Percentiles rank a stretch among this genome's conserved stretches.
These are phyloP conservation scores for Lomographa bimaculata DNA, from an alignment of 2,888 invertebrate genomes.

Conservation along the genomic window DNA sequence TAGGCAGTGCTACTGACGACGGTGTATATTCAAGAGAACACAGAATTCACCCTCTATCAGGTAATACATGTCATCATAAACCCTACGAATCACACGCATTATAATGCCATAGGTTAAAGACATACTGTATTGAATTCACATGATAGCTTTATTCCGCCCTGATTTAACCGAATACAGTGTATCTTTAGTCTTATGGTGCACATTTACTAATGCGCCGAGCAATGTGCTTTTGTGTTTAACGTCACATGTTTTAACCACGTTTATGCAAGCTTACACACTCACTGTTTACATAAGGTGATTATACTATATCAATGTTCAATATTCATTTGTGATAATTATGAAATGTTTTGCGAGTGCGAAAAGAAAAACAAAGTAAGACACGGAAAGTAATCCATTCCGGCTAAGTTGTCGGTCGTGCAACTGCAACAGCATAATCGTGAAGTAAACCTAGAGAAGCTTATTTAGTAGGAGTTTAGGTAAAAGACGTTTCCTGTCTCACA, in stretches of 20 bases:
- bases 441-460: no score
- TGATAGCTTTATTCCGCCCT: no score
- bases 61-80: slow-evolving; percentile 40
- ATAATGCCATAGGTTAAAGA: slow-evolving; percentile 1
- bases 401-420: no score
- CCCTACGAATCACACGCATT: not conserved
- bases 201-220: slow-evolving; percentile 18
- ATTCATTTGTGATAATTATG: slow-evolving; percentile 9
- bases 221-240: slow-evolving; percentile 35
- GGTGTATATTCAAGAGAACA: slow-evolving; percentile 69
- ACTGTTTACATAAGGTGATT: slow-evolving; percentile 5
- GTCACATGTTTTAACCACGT: slow-evolving; percentile 33
- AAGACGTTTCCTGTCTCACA: no score
- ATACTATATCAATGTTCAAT: slow-evolving; percentile 1
- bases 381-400: no score
- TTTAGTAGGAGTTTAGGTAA: no score
- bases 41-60: slow-evolving; percentile 67
- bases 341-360: not conserved
- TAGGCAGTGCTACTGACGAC: slow-evolving; percentile 72
- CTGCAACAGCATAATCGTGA: no score
- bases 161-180: no score
- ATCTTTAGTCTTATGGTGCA: slow-evolving; percentile 9
- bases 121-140: slow-evolving; percentile 4
- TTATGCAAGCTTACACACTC: slow-evolving; percentile 28
- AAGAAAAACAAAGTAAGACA: no score